A percentile compares a stretch with the other conserved stretches of the same genome.
Evolutionary conservation across 2,888 invertebrate genomes (phyloP).

Genomic region (Crioceris asparagi): DNA sequence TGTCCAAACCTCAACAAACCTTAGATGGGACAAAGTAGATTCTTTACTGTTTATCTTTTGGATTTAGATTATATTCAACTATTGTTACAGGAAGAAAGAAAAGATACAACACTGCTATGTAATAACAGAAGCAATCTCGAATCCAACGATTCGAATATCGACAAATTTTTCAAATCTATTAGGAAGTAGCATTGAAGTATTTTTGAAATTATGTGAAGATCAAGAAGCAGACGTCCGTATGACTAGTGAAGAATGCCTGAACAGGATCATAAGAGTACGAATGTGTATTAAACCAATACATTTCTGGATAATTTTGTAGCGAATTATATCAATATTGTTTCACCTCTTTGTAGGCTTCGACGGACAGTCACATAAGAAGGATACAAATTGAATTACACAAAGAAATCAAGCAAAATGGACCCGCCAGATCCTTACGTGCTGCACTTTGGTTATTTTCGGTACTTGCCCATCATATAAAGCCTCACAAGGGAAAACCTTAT

Average conservation of each 20-base stretch:
- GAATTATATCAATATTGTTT: no score
- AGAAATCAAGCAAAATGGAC: conserved; percentile 70
- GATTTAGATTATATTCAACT: background rate
- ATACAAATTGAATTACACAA: conserved; percentile 72
- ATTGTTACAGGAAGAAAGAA: conserved; percentile 55
- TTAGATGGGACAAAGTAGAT: conserved; percentile 22
- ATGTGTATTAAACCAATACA: no score
- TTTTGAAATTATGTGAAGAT: conserved; percentile 65
- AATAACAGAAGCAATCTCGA: conserved; percentile 61
- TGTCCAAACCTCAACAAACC: conserved; percentile 21
- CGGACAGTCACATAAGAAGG: conserved; percentile 58
- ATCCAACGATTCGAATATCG: conserved; percentile 47
- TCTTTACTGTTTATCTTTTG: conserved; percentile 2
- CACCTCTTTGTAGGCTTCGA: conserved; percentile 42
- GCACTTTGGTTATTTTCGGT: conserved; percentile 68
- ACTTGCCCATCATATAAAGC: conserved; percentile 62
- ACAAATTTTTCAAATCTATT: conserved; percentile 54
- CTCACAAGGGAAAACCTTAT: conserved; percentile 69
- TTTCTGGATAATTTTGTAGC: no score
- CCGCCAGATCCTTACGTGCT: conserved; percentile 58
- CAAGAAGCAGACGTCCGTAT: conserved; percentile 66
- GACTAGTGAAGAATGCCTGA: conserved; percentile 72
- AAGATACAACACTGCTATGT: conserved; percentile 61
- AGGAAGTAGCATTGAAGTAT: conserved; percentile 58
- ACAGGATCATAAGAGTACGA: conserved; percentile 56